phyloP scores from a whole-genome alignment of 2,113 vertebrate species.

The human (Homo sapiens) region DNA sequence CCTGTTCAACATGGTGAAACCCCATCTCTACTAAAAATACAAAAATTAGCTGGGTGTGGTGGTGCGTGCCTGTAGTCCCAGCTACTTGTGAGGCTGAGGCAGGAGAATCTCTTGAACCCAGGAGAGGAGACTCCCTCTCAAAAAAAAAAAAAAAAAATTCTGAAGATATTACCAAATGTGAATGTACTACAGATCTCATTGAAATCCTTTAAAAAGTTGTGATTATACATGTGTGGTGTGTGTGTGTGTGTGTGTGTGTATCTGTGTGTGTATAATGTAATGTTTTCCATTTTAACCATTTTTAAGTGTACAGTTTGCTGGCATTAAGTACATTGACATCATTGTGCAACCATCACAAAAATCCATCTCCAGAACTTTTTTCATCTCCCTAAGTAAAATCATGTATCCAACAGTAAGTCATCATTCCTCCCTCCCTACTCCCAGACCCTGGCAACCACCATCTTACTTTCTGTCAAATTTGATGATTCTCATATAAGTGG shows the following conservation, averaged over 20 bases:
- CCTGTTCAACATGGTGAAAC: too few species aligned
- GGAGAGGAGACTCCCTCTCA: too few species aligned
- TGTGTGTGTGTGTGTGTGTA: too few species aligned
- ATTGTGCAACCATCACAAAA: background rate
- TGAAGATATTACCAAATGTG: background rate
- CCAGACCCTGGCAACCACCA: too few species aligned
- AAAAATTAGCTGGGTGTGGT: too few species aligned
- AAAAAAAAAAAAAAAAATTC: background rate
- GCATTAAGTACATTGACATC: background rate
- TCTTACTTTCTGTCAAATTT: background rate
- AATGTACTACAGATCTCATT: background rate
- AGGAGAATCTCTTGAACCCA: too few species aligned
- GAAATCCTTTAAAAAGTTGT: background rate
- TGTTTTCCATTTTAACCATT: background rate
- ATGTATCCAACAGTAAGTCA: background rate
- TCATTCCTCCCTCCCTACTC: background rate
- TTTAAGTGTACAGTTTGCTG: background rate
- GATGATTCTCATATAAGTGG: background rate
- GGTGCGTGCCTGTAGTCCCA: too few species aligned
- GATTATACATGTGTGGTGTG: background rate
- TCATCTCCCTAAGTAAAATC: background rate
- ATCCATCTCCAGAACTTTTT: background rate
- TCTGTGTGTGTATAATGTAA: background rate
- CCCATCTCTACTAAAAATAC: too few species aligned
- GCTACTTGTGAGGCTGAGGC: too few species aligned